Conservation (phyloP, 2,113 vertebrate species). For the Acinonyx jubatus region DNA sequence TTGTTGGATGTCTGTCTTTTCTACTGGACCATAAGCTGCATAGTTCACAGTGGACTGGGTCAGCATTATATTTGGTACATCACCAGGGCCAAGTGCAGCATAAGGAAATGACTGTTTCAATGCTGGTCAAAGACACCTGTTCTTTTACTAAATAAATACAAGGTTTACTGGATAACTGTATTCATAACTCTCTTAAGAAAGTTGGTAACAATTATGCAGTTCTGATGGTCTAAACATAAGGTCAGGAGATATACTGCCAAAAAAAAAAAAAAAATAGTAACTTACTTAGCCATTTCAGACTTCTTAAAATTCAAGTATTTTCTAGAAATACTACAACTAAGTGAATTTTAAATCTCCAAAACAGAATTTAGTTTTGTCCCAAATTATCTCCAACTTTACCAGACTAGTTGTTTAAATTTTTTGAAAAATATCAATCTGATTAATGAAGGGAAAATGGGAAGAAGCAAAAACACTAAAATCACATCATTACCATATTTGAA, state of each 20-base stretch:
- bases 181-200: background rate
- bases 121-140: background rate
- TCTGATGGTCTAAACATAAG: background rate
- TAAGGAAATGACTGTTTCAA: background rate
- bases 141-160: background rate
- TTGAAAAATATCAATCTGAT: background rate
- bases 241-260: background rate
- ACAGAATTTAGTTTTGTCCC: background rate
- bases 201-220: background rate
- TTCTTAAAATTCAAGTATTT: background rate
- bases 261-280: slow-evolving; percentile 43
- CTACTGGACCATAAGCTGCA: background rate
- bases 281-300: background rate
- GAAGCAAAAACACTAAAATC: background rate
- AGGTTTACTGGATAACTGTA: background rate
- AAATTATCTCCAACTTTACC: slow-evolving; percentile 13
- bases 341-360: background rate
- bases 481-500: background rate
- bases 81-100: background rate
- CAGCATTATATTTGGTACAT: background rate
- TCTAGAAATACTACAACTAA: background rate
- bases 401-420: background rate
- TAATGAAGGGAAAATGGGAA: background rate
- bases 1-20: background rate
- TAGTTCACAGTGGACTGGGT: background rate